A percentile compares a stretch with the other conserved stretches of the same genome.
phyloP scores from a whole-genome alignment of 2,888 invertebrate genomes.

The Drosophila koepferae region DNA sequence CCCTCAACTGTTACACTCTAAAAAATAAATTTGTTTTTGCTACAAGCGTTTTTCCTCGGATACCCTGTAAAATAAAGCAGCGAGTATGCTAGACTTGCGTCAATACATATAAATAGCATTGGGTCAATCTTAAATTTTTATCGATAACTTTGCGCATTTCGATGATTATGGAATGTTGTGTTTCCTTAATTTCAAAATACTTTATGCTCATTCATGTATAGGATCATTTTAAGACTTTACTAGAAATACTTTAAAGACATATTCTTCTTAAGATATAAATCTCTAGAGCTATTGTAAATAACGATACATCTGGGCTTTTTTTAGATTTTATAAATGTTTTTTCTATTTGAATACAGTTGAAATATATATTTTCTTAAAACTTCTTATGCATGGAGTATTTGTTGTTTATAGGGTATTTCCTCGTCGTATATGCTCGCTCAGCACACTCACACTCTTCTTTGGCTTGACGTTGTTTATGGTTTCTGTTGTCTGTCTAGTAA shows the following conservation, averaged over 20 bases:
- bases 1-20: conserved; percentile 3
- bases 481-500: conserved; percentile 52
- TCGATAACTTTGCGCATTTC: not conserved
- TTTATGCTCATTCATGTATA: too few species aligned
- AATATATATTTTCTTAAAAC: too few species aligned
- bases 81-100: not conserved
- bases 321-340: too few species aligned
- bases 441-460: conserved; percentile 12
- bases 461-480: conserved; percentile 52
- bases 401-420: not conserved
- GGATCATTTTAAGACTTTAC: too few species aligned
- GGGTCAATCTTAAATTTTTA: not conserved
- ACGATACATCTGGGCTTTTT: too few species aligned
- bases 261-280: too few species aligned
- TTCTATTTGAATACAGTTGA: too few species aligned
- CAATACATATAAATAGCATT: not conserved
- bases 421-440: not conserved
- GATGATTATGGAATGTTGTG: not conserved
- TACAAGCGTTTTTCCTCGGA: not conserved
- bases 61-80: not conserved
- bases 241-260: not conserved
- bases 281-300: not conserved
- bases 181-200: not conserved
- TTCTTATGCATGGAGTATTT: too few species aligned
- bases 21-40: conserved; percentile 12